These are phyloP conservation scores for Brachyopa scutellaris DNA, from an alignment of 2,888 invertebrate genomes.

Conservation along the genomic window DNA sequence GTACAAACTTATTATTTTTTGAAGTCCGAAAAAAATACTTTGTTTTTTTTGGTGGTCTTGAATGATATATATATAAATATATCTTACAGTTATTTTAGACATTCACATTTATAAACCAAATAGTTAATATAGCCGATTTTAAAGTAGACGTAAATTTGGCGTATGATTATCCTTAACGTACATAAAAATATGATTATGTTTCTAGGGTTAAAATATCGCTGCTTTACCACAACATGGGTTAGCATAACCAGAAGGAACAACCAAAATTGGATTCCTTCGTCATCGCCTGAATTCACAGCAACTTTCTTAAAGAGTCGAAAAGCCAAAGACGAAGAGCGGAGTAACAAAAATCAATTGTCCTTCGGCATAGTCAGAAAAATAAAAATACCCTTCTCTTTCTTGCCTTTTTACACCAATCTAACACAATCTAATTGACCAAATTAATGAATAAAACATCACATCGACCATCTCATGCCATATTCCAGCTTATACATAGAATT, in stretches of 20 bases:
- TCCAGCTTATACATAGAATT: no score
- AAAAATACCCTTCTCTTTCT: background rate
- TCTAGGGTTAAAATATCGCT: no score
- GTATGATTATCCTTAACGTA: no score
- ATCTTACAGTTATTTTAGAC: no score
- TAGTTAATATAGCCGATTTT: no score
- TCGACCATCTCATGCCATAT: conserved; percentile 15
- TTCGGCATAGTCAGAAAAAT: background rate
- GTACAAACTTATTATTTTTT: no score
- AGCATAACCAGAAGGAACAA: background rate
- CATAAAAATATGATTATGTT: no score
- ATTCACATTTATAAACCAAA: no score
- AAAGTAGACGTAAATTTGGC: no score
- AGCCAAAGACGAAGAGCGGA: background rate
- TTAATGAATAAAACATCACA: conserved; percentile 46
- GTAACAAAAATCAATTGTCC: conserved; percentile 17
- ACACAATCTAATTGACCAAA: conserved; percentile 52
- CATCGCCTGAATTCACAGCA: background rate
- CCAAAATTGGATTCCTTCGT: background rate
- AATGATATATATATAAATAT: no score
- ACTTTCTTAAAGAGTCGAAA: background rate
- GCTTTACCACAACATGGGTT: background rate
- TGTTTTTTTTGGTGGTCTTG: no score
- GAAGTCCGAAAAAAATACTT: no score
- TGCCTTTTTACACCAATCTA: conserved; percentile 19